These are phyloP conservation scores for Formicarius rufipectus DNA, from an alignment of 2,113 vertebrate species.

Conservation along the genomic window DNA sequence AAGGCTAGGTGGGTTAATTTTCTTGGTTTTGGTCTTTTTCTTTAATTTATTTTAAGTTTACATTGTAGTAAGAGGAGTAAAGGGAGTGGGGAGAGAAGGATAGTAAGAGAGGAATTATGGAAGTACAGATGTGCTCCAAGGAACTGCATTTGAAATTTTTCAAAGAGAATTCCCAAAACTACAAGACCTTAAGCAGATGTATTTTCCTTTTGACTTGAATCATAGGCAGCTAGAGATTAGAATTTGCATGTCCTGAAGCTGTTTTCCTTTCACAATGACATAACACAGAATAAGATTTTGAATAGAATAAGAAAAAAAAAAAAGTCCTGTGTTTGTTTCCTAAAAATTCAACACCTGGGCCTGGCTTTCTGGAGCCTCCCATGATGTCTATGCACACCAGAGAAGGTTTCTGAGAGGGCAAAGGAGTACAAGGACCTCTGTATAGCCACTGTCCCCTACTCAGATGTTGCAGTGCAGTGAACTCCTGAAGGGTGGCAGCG, in stretches of 20 bases:
- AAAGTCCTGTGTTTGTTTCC: background rate
- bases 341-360: background rate
- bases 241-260: background rate
- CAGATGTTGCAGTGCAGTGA: background rate
- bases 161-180: background rate
- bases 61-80: background rate
- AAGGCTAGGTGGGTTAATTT: background rate
- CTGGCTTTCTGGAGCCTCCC: background rate
- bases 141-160: background rate
- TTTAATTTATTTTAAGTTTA: background rate
- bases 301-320: background rate
- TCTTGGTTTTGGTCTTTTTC: no score
- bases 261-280: background rate
- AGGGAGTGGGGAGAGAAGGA: rapidly evolving
- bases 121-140: background rate
- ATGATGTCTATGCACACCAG: background rate
- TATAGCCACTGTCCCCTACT: background rate
- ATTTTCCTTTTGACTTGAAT: background rate
- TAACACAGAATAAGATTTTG: background rate
- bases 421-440: background rate
- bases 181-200: background rate
- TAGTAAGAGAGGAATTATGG: background rate
- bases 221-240: background rate
- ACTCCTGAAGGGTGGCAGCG: rapidly evolving
- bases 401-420: background rate